These are phyloP conservation scores for Psittacula cyanocephala DNA, from an alignment of 2,113 vertebrate genomes.

Conservation along the genomic window DNA sequence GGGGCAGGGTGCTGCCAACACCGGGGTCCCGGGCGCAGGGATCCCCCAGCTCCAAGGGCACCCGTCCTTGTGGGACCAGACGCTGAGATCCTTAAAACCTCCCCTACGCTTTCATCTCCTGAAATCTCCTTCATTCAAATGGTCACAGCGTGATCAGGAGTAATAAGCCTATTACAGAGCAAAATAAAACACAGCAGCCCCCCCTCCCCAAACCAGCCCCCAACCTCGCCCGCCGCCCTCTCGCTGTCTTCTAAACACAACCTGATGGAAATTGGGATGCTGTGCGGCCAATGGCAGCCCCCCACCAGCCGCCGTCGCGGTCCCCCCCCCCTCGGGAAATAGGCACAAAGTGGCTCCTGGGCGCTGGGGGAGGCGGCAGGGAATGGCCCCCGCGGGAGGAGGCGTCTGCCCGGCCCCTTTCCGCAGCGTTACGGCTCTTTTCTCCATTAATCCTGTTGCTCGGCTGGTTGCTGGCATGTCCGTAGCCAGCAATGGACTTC, in stretches of 20 bases:
- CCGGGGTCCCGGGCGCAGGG: rapidly evolving
- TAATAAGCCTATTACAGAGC: constrained; percentile 38
- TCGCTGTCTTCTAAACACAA: not conserved
- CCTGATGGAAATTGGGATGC: not conserved
- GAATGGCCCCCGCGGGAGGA: not conserved
- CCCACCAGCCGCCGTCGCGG: not conserved
- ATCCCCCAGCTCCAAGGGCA: not conserved
- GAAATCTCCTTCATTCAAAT: constrained; percentile 36
- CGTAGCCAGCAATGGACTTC: not conserved
- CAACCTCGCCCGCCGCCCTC: not conserved
- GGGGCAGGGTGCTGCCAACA: not conserved
- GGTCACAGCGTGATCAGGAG: constrained; percentile 31
- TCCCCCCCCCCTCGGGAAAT: not conserved
- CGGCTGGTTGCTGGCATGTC: not conserved
- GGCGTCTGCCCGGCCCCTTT: not conserved
- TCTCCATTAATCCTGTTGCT: not conserved
- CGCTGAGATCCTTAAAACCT: not conserved
- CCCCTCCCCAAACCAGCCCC: not conserved
- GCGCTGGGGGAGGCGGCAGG: not conserved
- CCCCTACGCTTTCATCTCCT: constrained; percentile 1
- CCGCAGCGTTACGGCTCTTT: not conserved
- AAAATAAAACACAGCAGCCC: constrained; percentile 4
- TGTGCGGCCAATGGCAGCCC: not conserved
- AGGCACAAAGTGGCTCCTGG: not conserved
- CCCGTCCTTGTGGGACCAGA: not conserved